These are phyloP conservation scores for Bellardia bayeri DNA, from an alignment of 2,888 invertebrate genomes.

Conservation along the genomic window DNA sequence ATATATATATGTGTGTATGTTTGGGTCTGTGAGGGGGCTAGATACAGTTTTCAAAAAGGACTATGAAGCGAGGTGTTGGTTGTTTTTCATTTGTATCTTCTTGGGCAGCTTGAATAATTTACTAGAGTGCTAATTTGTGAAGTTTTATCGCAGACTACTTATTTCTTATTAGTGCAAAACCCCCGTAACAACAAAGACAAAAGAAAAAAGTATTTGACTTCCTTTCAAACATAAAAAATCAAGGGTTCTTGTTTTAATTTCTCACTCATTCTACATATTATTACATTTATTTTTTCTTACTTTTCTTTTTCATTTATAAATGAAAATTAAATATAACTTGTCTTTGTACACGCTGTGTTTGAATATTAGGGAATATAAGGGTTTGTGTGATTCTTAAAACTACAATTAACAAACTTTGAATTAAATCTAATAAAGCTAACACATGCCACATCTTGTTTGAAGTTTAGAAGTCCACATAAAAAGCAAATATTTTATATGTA, in stretches of 20 bases:
- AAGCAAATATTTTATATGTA: too few species aligned
- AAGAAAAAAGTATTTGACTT: background rate
- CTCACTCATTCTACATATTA: too few species aligned
- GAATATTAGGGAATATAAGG: too few species aligned
- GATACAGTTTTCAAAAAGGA: background rate
- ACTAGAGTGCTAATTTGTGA: slow-evolving; percentile 47
- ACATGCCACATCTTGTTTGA: too few species aligned
- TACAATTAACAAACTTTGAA: too few species aligned
- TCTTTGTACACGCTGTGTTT: too few species aligned
- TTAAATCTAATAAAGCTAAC: too few species aligned
- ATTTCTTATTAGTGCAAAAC: background rate
- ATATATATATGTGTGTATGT: background rate
- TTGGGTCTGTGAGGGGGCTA: background rate
- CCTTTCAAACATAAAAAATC: background rate
- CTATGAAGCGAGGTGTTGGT: background rate
- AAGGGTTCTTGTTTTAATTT: background rate
- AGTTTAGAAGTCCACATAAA: too few species aligned
- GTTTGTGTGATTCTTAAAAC: too few species aligned
- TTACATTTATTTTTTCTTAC: too few species aligned
- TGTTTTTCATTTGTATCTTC: background rate
- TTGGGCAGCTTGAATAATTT: slow-evolving; percentile 30
- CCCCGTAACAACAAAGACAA: background rate
- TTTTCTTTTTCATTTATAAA: too few species aligned
- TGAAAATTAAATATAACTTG: too few species aligned
- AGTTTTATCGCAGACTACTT: slow-evolving; percentile 42